phyloP scores from a whole-genome alignment of 2,113 vertebrate species.

The Gymnogyps californianus region DNA sequence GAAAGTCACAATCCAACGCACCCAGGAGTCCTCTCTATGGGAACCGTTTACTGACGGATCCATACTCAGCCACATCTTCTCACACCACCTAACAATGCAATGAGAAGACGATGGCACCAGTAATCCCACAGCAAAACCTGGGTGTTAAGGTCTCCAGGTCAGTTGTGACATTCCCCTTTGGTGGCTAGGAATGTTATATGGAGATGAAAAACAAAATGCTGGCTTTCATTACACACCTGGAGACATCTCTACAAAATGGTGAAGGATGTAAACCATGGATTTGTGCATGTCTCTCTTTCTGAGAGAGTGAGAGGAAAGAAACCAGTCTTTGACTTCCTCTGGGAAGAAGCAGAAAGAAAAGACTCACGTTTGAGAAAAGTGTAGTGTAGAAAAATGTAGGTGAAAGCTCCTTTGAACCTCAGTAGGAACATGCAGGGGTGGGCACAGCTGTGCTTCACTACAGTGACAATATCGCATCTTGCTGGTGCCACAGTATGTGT shows the following conservation, averaged over 20 bases:
- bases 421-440: not conserved
- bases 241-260: not conserved
- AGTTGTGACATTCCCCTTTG: not conserved
- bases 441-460: not conserved
- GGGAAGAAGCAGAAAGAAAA: not conserved
- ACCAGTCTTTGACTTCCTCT: not conserved
- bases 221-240: not conserved
- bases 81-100: not conserved
- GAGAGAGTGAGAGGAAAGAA: not conserved
- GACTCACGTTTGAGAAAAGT: not conserved
- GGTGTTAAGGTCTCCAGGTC: not conserved
- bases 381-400: not conserved
- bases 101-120: not conserved
- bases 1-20: not conserved
- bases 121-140: not conserved
- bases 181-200: rapidly evolving
- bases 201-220: not conserved
- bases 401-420: not conserved
- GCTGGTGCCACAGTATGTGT: not conserved
- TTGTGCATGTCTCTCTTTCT: not conserved
- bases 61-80: not conserved
- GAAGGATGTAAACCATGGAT: not conserved
- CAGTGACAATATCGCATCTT: not conserved
- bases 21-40: not conserved
- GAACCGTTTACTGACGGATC: not conserved